phyloP scores from a whole-genome alignment of 64 coral and sea anemone genomes.

The Orbicella faveolata region DNA sequence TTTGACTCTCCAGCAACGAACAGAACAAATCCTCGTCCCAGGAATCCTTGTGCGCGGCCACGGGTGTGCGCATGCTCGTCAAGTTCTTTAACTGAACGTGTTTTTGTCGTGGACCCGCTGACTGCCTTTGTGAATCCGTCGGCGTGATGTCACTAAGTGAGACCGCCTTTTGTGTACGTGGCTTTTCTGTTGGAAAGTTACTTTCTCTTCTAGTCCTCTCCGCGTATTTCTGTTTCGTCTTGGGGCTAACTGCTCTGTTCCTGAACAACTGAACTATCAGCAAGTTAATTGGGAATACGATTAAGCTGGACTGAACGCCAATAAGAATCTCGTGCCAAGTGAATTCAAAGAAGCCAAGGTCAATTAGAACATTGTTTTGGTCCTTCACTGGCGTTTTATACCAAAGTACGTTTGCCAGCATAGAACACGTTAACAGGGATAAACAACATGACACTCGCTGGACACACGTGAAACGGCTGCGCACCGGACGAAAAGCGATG shows the following conservation, averaged over 20 bases:
- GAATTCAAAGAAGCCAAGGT: constrained; percentile 75
- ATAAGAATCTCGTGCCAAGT: constrained; percentile 87
- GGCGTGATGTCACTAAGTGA: constrained; percentile 24
- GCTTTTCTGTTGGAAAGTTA: background rate
- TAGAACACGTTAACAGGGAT: constrained; percentile 78
- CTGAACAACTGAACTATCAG: constrained; percentile 87
- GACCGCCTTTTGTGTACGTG: background rate
- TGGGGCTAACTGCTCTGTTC: constrained; percentile 63
- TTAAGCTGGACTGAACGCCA: constrained; percentile 90
- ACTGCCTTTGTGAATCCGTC: background rate
- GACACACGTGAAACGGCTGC: constrained; percentile 84
- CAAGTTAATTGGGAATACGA: constrained; percentile 97
- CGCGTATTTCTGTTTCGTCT: constrained; percentile 60
- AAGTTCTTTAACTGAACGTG: constrained; percentile 11
- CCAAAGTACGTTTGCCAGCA: constrained; percentile 93
- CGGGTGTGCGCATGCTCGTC: background rate
- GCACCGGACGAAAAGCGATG: constrained; percentile 87
- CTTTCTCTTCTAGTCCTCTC: constrained; percentile 32
- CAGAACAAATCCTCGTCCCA: constrained; percentile 53
- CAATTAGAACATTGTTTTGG: constrained; percentile 71
- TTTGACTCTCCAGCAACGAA: constrained; percentile 23
- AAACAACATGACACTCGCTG: constrained; percentile 93
- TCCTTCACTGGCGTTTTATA: constrained; percentile 52
- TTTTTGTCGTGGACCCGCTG: background rate
- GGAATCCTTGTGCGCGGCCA: background rate